Evolutionary conservation across 2,888 invertebrate genomes (phyloP).

Genomic region (Drosophila demipolita): DNA sequence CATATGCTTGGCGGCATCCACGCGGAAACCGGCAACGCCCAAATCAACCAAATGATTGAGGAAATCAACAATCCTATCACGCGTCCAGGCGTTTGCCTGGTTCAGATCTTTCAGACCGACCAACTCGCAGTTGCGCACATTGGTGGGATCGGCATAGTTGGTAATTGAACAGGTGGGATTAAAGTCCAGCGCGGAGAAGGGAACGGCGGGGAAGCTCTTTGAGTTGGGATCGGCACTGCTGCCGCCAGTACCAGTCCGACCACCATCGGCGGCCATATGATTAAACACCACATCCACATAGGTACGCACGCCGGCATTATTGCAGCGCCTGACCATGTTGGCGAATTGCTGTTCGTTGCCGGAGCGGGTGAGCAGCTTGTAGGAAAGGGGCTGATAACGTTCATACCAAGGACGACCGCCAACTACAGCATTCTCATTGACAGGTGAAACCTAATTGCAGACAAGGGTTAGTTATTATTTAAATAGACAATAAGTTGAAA

Average conservation of each 20-base stretch:
- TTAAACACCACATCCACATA: constrained; percentile 94
- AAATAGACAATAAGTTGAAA: neutral
- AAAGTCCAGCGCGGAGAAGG: constrained; percentile 90
- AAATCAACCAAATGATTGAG: constrained; percentile 85
- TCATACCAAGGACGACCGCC: constrained; percentile 94
- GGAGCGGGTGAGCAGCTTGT: constrained; percentile 90
- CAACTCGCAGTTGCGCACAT: constrained; percentile 90
- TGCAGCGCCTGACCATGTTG: constrained; percentile 92
- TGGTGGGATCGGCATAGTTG: constrained; percentile 88
- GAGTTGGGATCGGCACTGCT: constrained; percentile 86
- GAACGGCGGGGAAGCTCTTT: constrained; percentile 88
- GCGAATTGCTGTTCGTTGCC: constrained; percentile 91
- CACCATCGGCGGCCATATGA: constrained; percentile 90
- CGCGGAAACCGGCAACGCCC: constrained; percentile 94
- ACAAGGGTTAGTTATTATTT: neutral
- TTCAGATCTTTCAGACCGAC: constrained; percentile 91
- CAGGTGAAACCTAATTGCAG: constrained; percentile 87
- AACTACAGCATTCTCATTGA: constrained; percentile 89
- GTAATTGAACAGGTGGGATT: constrained; percentile 88
- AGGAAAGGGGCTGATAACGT: constrained; percentile 94
- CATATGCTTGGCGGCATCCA: constrained; percentile 93
- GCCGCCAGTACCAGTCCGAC: constrained; percentile 88
- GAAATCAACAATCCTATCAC: constrained; percentile 75
- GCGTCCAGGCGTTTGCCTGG: constrained; percentile 86
- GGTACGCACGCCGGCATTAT: constrained; percentile 91